phyloP scores from a whole-genome alignment of 2,113 vertebrate species.

The Datnioides undecimradiatus region DNA sequence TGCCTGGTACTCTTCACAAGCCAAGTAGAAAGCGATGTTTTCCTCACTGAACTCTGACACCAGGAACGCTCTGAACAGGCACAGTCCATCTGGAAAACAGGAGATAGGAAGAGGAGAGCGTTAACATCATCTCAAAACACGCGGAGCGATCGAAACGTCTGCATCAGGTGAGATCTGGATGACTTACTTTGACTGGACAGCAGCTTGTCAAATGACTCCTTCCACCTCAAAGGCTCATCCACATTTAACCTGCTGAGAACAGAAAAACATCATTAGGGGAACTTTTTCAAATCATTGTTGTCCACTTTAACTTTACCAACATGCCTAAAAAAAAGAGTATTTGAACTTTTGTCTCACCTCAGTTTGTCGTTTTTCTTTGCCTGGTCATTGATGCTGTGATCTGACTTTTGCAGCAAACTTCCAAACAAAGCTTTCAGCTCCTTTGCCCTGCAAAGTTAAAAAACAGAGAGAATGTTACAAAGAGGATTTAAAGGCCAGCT shows the following conservation, averaged over 20 bases:
- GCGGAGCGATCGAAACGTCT: background rate
- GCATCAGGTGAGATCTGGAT: background rate
- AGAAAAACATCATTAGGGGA: background rate
- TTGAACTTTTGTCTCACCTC: constrained; percentile 60
- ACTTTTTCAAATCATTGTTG: background rate
- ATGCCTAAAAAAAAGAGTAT: background rate
- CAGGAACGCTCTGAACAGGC: constrained; percentile 91
- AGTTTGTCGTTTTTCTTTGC: constrained; percentile 75
- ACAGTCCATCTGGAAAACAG: constrained; percentile 87
- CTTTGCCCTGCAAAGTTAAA: constrained; percentile 87
- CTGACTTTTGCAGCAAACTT: constrained; percentile 90
- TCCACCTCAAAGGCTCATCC: constrained; percentile 90
- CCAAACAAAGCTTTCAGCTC: constrained; percentile 92
- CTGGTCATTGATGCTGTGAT: constrained; percentile 72
- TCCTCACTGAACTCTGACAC: constrained; percentile 95
- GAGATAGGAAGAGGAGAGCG: background rate
- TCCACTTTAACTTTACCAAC: background rate
- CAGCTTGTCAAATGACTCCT: constrained; percentile 91
- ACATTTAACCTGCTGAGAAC: constrained; percentile 80
- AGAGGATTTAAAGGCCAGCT: background rate
- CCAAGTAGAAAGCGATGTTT: constrained; percentile 96
- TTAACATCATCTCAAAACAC: constrained; percentile 33
- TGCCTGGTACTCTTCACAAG: constrained; percentile 93
- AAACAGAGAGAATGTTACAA: background rate
- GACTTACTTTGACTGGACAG: constrained; percentile 92